Percentiles rank a stretch among this genome's conserved stretches.
phyloP scores from a whole-genome alignment of 2,888 invertebrate species.

The Nudaria mundana region DNA sequence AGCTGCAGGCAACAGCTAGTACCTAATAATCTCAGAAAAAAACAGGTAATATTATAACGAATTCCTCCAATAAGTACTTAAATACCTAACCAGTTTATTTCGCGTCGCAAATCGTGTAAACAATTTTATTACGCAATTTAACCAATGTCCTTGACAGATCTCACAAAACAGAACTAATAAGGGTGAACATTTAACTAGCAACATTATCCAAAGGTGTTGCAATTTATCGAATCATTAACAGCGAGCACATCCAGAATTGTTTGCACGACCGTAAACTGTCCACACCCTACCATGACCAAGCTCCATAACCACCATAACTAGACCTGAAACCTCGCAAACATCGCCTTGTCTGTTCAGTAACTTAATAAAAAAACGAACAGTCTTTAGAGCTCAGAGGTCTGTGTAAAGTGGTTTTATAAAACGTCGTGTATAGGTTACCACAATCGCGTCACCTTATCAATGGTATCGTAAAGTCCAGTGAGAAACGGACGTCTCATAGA shows the following conservation, averaged over 20 bases:
- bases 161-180: too few species aligned
- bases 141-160: too few species aligned
- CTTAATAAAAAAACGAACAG: slow-evolving; percentile 12
- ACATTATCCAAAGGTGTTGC: slow-evolving; percentile 59
- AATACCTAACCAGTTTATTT: too few species aligned
- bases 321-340: slow-evolving; percentile 35
- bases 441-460: slow-evolving; percentile 62
- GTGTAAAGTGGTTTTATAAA: slow-evolving; percentile 39
- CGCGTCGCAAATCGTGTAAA: too few species aligned
- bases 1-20: too few species aligned
- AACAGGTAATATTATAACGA: too few species aligned
- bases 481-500: slow-evolving; percentile 42
- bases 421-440: slow-evolving; percentile 56
- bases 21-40: too few species aligned
- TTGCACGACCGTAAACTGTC: slow-evolving; percentile 70
- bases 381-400: slow-evolving; percentile 31
- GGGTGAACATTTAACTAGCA: slow-evolving; percentile 55
- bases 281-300: slow-evolving; percentile 63
- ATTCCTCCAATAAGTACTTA: too few species aligned
- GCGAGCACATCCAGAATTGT: slow-evolving; percentile 64
- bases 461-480: slow-evolving; percentile 63
- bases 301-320: slow-evolving; percentile 40
- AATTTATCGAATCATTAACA: slow-evolving; percentile 70
- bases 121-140: too few species aligned
- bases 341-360: slow-evolving; percentile 21